These are phyloP conservation scores for Remorina albescens DNA, from an alignment of 2,797 vertebrate species.

Conservation along the genomic window DNA sequence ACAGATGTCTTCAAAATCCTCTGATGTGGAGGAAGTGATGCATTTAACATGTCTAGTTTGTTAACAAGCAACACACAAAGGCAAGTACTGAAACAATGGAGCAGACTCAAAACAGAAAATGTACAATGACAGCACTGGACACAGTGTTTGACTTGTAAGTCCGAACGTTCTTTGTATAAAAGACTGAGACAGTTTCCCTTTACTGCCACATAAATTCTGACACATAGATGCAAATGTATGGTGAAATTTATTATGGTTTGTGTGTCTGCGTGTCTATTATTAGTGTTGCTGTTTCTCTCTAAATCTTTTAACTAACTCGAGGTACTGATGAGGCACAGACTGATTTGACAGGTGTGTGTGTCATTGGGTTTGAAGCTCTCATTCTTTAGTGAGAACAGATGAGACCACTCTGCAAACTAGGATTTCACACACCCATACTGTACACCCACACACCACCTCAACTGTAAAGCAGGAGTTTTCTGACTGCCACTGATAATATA, in stretches of 20 bases:
- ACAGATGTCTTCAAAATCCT: no score
- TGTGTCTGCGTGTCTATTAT: neutral
- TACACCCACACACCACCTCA: conserved; percentile 4
- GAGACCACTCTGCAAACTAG: conserved; percentile 11
- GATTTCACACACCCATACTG: conserved; percentile 17
- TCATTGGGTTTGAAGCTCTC: conserved; percentile 13
- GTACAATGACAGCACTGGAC: neutral
- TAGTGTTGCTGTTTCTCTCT: neutral
- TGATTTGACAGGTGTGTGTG: conserved; percentile 19
- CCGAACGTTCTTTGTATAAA: no score
- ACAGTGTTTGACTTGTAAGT: neutral
- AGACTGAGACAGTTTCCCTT: neutral
- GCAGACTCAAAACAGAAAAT: neutral
- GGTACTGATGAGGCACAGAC: conserved; percentile 24
- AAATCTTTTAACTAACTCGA: neutral
- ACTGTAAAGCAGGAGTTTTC: neutral
- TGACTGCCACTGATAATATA: conserved; percentile 18
- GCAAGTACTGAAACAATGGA: neutral
- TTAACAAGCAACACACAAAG: neutral
- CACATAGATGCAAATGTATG: neutral
- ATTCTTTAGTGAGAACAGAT: conserved; percentile 5
- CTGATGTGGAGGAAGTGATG: no score
- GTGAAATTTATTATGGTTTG: neutral
- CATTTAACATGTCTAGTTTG: no score
- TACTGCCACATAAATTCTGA: neutral